Conservation (phyloP, 2,888 invertebrate species). For the Yponomeuta plumbellus region DNA sequence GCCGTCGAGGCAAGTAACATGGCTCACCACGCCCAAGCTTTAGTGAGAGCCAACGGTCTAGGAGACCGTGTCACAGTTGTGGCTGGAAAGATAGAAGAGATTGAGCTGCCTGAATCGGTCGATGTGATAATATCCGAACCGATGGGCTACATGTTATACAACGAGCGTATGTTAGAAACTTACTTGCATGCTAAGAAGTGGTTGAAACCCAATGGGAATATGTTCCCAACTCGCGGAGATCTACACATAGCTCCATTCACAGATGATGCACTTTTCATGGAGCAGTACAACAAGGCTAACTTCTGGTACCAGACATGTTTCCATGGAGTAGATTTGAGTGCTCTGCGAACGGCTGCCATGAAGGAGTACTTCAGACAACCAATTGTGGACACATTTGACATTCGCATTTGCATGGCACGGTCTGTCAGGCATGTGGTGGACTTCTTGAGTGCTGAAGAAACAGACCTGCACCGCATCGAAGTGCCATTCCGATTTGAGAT, state of each 20-base stretch:
- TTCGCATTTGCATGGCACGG: slow-evolving; percentile 96
- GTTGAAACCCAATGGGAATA: slow-evolving; percentile 93
- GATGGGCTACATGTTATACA: slow-evolving; percentile 99
- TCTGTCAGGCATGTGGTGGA: slow-evolving; percentile 95
- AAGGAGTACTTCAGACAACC: slow-evolving; percentile 99
- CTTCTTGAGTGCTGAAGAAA: slow-evolving; percentile 93
- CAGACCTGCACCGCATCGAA: slow-evolving; percentile 95
- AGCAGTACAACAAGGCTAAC: slow-evolving; percentile 98
- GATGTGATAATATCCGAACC: slow-evolving; percentile 99
- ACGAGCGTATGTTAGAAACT: slow-evolving; percentile 99
- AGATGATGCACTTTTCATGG: slow-evolving; percentile 97
- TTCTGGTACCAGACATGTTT: slow-evolving; percentile 99
- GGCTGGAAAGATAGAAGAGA: slow-evolving; percentile 98
- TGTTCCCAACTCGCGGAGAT: slow-evolving; percentile 98
- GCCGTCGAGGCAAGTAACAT: slow-evolving; percentile 99
- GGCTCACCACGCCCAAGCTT: slow-evolving; percentile 95
- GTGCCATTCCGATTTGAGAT: slow-evolving; percentile 96
- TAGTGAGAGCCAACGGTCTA: slow-evolving; percentile 93
- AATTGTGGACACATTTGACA: slow-evolving; percentile 98
- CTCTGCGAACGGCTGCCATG: slow-evolving; percentile 94
- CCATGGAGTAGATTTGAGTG: slow-evolving; percentile 97
- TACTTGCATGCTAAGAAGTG: slow-evolving; percentile 99
- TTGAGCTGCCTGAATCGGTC: slow-evolving; percentile 94
- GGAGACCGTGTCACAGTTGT: slow-evolving; percentile 93
- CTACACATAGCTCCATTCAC: slow-evolving; percentile 98